These are phyloP conservation scores for Zaprionus capensis DNA, from an alignment of 1,140 invertebrate genomes.

Conservation along the genomic window DNA sequence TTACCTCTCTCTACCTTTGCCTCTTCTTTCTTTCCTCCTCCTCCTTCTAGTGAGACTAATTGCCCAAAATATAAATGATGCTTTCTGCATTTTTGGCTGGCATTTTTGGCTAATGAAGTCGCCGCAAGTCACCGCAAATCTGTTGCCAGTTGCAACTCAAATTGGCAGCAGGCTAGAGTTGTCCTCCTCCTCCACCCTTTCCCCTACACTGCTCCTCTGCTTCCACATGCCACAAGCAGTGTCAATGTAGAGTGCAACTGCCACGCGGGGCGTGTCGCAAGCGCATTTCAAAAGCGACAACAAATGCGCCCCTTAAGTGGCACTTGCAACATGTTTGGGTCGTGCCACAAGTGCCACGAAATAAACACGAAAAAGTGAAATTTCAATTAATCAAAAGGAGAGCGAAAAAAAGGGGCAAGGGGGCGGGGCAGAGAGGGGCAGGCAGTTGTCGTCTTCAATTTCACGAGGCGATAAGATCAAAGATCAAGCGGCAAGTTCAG, in stretches of 20 bases:
- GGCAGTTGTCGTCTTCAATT: slow-evolving; percentile 13
- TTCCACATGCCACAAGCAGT: neutral
- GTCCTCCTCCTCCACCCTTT: neutral
- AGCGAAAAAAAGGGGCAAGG: neutral
- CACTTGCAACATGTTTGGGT: slow-evolving; percentile 75
- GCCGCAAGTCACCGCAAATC: neutral
- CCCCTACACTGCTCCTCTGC: neutral
- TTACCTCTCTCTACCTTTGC: neutral
- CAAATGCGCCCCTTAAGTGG: slow-evolving; percentile 67
- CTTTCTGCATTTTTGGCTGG: neutral
- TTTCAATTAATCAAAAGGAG: slow-evolving; percentile 66
- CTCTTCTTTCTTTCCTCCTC: neutral
- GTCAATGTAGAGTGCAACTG: slow-evolving; percentile 32
- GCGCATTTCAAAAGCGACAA: slow-evolving; percentile 67
- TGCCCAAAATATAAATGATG: slow-evolving; percentile 46
- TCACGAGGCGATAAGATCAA: slow-evolving; percentile 65
- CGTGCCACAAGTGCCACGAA: slow-evolving; percentile 51
- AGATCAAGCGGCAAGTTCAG: slow-evolving; percentile 61
- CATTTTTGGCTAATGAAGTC: slow-evolving; percentile 33
- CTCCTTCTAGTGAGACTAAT: neutral
- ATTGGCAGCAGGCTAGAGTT: slow-evolving; percentile 17
- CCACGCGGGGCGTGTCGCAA: slow-evolving; percentile 52
- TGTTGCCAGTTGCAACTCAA: too few species aligned
- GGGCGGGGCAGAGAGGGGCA: neutral
- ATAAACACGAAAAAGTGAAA: slow-evolving; percentile 62